These are phyloP conservation scores for Bibio marci DNA, from an alignment of 2,888 invertebrate species.

Conservation along the genomic window DNA sequence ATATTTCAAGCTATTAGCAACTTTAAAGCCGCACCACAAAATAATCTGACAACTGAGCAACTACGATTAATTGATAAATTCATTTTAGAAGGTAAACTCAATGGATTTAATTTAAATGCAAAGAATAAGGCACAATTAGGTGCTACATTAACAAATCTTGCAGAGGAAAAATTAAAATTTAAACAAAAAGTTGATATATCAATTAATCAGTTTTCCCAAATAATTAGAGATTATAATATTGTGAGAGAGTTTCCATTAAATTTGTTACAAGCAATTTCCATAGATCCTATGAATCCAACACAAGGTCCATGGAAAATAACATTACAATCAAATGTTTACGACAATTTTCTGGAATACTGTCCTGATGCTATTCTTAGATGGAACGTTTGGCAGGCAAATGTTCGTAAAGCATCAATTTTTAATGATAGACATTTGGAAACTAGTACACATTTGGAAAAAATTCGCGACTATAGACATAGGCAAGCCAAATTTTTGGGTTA, in stretches of 20 bases:
- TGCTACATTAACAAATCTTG: slow-evolving; percentile 34
- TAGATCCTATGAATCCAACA: slow-evolving; percentile 37
- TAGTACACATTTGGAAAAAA: slow-evolving; percentile 58
- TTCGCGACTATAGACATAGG: slow-evolving; percentile 46
- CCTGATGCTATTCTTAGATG: slow-evolving; percentile 58
- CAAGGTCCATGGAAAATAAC: slow-evolving; percentile 75
- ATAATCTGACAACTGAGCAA: slow-evolving; percentile 38
- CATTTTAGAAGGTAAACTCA: slow-evolving; percentile 62
- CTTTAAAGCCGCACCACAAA: slow-evolving; percentile 18
- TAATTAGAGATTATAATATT: slow-evolving; percentile 43
- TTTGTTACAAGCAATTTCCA: slow-evolving; percentile 45
- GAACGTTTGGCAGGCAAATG: slow-evolving; percentile 72
- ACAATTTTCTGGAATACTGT: slow-evolving; percentile 70
- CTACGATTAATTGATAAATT: slow-evolving; percentile 59
- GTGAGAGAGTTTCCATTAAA: slow-evolving; percentile 58
- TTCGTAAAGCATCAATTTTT: slow-evolving; percentile 48
- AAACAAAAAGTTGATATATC: slow-evolving; percentile 47
- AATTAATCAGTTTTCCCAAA: slow-evolving; percentile 46
- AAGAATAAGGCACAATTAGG: slow-evolving; percentile 35
- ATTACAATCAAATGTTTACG: slow-evolving; percentile 53
- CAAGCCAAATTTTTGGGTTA: slow-evolving; percentile 67
- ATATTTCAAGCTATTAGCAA: slow-evolving; percentile 52
- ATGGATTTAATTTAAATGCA: slow-evolving; percentile 53
- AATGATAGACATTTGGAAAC: slow-evolving; percentile 48
- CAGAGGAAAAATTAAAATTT: slow-evolving; percentile 41